Conservation (phyloP, 2,113 vertebrate genomes). For the Myotis brandtii region DNA sequence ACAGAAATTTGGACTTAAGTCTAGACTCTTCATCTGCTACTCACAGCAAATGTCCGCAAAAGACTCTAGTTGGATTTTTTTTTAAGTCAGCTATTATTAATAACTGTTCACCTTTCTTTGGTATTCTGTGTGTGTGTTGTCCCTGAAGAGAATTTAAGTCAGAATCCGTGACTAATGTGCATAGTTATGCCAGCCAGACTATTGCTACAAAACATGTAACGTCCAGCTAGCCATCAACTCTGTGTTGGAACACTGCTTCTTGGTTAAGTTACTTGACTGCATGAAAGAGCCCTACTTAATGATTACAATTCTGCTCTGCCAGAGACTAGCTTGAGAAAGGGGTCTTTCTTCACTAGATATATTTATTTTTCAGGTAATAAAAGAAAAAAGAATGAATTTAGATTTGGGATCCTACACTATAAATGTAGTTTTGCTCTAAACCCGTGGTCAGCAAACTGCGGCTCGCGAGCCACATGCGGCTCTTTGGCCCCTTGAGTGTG, state of each 20-base stretch:
- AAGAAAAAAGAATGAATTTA: not conserved
- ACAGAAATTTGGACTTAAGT: slow-evolving; percentile 62
- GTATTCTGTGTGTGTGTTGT: slow-evolving; percentile 62
- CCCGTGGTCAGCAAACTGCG: no score
- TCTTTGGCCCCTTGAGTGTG: no score
- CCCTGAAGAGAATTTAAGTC: slow-evolving; percentile 72
- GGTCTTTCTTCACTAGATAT: not conserved
- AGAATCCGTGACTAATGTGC: slow-evolving; percentile 73
- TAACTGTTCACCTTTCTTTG: slow-evolving; percentile 8
- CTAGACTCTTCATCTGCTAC: not conserved
- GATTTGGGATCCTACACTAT: not conserved
- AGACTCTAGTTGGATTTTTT: slow-evolving; percentile 23
- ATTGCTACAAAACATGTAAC: slow-evolving; percentile 38
- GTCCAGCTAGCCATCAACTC: slow-evolving; percentile 59
- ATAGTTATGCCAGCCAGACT: slow-evolving; percentile 56
- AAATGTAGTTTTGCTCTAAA: not conserved
- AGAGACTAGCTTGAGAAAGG: not conserved
- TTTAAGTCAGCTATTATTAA: slow-evolving; percentile 53
- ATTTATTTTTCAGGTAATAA: slow-evolving; percentile 18
- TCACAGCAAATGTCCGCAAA: not conserved
- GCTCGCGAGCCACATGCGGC: no score
- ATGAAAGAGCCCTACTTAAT: not conserved
- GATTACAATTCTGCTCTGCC: slow-evolving; percentile 1
- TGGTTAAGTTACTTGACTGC: slow-evolving; percentile 22
- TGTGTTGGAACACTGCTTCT: slow-evolving; percentile 63